These are phyloP conservation scores for Machimus rusticus DNA, from an alignment of 2,888 invertebrate species.

Conservation along the genomic window DNA sequence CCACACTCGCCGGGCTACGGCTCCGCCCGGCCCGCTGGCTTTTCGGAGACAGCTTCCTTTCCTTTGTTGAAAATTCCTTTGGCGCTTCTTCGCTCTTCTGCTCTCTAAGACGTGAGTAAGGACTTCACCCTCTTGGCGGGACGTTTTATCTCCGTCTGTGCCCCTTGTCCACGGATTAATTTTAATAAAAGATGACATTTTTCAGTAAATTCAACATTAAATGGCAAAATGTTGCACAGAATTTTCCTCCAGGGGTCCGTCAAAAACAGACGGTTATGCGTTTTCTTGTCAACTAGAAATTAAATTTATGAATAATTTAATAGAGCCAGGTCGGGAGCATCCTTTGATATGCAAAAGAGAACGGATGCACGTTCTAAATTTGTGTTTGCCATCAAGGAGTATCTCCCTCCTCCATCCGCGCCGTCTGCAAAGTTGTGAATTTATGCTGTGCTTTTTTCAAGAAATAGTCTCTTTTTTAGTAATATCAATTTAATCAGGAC, in stretches of 20 bases:
- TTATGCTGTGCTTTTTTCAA: not conserved
- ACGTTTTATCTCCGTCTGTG: not conserved
- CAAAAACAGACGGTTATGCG: conserved; percentile 37
- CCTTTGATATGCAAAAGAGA: conserved; percentile 32
- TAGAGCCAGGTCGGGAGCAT: not conserved
- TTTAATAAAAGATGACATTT: conserved; percentile 46
- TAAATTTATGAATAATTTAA: conserved; percentile 35
- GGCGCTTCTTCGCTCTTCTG: not conserved
- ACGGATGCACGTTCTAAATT: not conserved
- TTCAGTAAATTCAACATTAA: conserved; percentile 45
- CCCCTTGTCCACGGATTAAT: conserved; percentile 40
- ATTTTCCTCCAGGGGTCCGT: conserved; percentile 12
- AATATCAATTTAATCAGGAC: not conserved
- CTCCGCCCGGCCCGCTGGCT: not conserved
- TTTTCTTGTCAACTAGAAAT: conserved; percentile 36
- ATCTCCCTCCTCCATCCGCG: not conserved
- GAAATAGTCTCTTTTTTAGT: not conserved
- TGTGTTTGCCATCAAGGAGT: not conserved
- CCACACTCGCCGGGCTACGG: not conserved
- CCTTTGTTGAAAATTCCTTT: conserved; percentile 17
- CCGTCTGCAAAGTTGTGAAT: not conserved
- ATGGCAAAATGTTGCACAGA: conserved; percentile 43
- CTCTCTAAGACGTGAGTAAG: conserved; percentile 1
- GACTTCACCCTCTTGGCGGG: conserved; percentile 10
- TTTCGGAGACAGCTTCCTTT: not conserved